Percentiles rank a stretch among this genome's conserved stretches.
Conservation (phyloP, 2,797 vertebrate species). For the Pseudochirops cupreus region DNA sequence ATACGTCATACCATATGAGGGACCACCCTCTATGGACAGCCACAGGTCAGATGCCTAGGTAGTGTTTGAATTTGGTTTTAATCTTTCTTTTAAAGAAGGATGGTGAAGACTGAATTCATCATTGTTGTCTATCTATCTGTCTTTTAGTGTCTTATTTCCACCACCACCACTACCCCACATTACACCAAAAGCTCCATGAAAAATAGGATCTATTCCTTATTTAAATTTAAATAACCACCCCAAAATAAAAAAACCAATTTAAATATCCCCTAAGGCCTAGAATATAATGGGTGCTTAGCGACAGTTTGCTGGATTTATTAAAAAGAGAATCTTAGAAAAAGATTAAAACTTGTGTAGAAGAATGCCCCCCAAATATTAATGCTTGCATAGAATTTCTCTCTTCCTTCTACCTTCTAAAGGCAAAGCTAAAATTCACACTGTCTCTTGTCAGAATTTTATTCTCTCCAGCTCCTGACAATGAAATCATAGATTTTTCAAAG, state of each 20-base stretch:
- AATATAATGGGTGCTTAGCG: neutral
- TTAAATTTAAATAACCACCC: neutral
- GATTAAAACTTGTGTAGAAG: neutral
- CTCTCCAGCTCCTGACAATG: neutral
- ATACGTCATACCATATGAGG: slow-evolving; percentile 78
- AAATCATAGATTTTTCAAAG: neutral
- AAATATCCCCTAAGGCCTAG: neutral
- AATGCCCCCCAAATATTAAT: neutral
- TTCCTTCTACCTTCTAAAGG: neutral
- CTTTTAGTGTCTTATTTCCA: neutral
- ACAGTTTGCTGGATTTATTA: neutral
- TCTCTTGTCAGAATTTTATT: neutral
- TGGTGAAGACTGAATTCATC: neutral
- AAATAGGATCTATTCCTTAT: neutral
- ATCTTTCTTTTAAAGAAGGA: slow-evolving; percentile 15
- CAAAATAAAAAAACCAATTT: neutral
- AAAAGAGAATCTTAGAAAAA: neutral
- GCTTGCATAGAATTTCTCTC: neutral
- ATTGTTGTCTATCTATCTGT: neutral
- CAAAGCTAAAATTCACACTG: neutral
- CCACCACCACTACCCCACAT: neutral
- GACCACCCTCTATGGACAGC: slow-evolving; percentile 76
- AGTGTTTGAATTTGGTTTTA: neutral
- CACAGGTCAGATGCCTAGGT: slow-evolving; percentile 6
- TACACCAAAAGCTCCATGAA: neutral